A percentile compares a stretch with the other conserved stretches of the same genome.
Conservation (phyloP, 2,888 invertebrate species). For the Pollenia angustigena region DNA sequence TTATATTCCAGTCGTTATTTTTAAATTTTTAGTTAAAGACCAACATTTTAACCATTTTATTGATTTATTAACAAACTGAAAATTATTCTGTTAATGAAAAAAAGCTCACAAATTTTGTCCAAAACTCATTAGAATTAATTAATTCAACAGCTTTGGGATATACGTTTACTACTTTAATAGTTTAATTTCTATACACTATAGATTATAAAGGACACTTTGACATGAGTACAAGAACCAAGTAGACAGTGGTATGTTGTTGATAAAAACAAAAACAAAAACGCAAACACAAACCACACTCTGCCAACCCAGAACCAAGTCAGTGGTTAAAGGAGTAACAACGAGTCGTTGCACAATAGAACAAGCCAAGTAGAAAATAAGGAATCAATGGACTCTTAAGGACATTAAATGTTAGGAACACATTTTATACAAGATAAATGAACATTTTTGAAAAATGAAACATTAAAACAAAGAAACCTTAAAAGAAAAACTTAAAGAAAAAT, state of each 20-base stretch:
- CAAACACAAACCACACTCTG: slow-evolving; percentile 15
- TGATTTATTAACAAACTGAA: too few relatives aligned
- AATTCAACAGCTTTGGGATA: slow-evolving; percentile 77
- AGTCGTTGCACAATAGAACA: slow-evolving; percentile 18
- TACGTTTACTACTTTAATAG: slow-evolving; percentile 17
- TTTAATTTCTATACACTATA: neutral
- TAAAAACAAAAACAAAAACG: slow-evolving; percentile 65
- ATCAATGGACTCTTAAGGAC: neutral
- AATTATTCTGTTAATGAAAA: too few relatives aligned
- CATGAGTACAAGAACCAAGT: slow-evolving; percentile 28
- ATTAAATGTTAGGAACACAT: neutral
- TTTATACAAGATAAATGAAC: slow-evolving; percentile 15
- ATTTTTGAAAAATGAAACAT: slow-evolving; percentile 27
- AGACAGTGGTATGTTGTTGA: slow-evolving; percentile 29
- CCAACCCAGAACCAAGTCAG: neutral
- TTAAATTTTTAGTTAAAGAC: too few relatives aligned
- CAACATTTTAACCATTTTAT: too few relatives aligned
- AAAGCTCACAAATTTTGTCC: neutral
- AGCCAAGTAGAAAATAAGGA: slow-evolving; percentile 77
- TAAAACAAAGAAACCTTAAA: neutral
- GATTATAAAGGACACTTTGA: slow-evolving; percentile 22
- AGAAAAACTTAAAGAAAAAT: neutral
- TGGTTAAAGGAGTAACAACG: neutral
- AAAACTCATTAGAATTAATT: slow-evolving; percentile 81
- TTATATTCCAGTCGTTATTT: too few relatives aligned